Conservation (phyloP, 1,140 invertebrate genomes). For the Diabrotica undecimpunctata region DNA sequence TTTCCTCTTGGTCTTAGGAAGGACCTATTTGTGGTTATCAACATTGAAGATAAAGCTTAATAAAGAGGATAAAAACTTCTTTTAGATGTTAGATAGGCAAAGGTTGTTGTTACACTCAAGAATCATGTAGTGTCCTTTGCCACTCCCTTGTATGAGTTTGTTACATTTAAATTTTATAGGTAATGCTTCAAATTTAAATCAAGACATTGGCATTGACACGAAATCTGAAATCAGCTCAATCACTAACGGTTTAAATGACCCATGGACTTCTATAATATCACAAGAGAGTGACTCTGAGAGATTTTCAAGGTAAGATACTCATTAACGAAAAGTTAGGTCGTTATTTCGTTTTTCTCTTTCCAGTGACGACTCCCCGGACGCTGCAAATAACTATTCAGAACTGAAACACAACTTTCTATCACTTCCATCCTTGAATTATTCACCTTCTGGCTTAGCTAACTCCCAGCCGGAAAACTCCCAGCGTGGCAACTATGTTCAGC, state of each 20-base stretch:
- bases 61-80: too few relatives aligned
- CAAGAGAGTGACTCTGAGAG: slow-evolving; percentile 28
- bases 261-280: neutral
- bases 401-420: slow-evolving; percentile 27
- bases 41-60: too few relatives aligned
- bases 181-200: slow-evolving; percentile 43
- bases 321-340: too few relatives aligned
- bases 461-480: neutral
- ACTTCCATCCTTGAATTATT: slow-evolving; percentile 29
- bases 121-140: too few relatives aligned
- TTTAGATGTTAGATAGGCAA: too few relatives aligned
- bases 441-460: slow-evolving; percentile 17
- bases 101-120: too few relatives aligned
- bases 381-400: slow-evolving; percentile 41
- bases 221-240: slow-evolving; percentile 36
- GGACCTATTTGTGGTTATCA: too few relatives aligned
- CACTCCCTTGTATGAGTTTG: too few relatives aligned
- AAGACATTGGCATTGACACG: slow-evolving; percentile 39
- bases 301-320: slow-evolving; percentile 35
- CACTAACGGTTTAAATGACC: neutral
- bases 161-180: slow-evolving; percentile 24
- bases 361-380: slow-evolving; percentile 41
- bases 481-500: neutral
- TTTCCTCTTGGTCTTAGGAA: too few relatives aligned
- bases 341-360: slow-evolving; percentile 8